Conservation (phyloP, 2,888 invertebrate genomes). For the Ectemnius continuus region DNA sequence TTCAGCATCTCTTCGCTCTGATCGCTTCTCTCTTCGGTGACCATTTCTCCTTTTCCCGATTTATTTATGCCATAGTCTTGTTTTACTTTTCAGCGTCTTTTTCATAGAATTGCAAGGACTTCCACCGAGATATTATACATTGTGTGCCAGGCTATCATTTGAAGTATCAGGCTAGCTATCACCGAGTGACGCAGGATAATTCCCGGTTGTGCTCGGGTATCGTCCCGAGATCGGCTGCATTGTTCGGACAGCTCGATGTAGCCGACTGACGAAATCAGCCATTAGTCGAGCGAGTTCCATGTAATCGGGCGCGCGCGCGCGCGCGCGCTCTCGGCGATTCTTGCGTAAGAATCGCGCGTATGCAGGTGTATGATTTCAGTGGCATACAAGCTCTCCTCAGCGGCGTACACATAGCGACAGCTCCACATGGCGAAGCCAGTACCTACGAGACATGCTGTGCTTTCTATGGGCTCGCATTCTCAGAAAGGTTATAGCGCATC, state of each 20-base stretch:
- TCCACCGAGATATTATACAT: not conserved
- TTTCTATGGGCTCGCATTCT: slow-evolving; percentile 25
- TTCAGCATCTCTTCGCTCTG: not conserved
- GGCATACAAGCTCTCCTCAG: slow-evolving; percentile 32
- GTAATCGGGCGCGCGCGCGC: too few species aligned
- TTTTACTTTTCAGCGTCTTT: too few species aligned
- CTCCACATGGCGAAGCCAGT: slow-evolving; percentile 4
- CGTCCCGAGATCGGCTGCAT: too few species aligned
- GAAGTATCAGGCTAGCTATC: too few species aligned
- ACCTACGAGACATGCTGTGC: too few species aligned
- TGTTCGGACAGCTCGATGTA: too few species aligned
- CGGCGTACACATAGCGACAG: not conserved
- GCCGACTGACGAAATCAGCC: slow-evolving; percentile 10
- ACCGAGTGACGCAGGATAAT: too few species aligned
- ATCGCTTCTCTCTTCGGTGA: too few species aligned
- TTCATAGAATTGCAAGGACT: not conserved
- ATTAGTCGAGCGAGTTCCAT: slow-evolving; percentile 7
- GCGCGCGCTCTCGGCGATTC: slow-evolving; percentile 6
- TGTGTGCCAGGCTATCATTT: too few species aligned
- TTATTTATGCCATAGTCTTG: too few species aligned
- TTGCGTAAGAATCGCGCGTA: slow-evolving; percentile 39
- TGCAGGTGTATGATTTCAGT: slow-evolving; percentile 50
- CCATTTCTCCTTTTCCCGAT: too few species aligned
- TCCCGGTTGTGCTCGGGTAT: not conserved
- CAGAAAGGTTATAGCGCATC: slow-evolving; percentile 45